Evolutionary conservation across 1,140 invertebrate genomes (phyloP), one percentile per base, ranked within the genome.

Genomic region (Brachionus manjavacas): DNA sequence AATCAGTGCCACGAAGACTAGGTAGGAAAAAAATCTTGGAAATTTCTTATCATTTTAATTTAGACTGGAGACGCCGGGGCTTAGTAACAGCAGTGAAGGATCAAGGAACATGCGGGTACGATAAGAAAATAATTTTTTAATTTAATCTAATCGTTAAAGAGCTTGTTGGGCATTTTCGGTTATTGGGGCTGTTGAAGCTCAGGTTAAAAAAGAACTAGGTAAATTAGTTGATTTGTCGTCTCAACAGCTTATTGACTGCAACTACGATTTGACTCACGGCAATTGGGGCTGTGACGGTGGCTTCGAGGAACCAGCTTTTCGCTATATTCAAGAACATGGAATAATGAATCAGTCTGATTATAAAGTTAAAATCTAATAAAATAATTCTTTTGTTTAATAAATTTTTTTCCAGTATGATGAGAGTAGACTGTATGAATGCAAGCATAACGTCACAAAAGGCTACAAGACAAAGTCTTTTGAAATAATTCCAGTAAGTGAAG

Each of bases 281-380:
- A 99, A 99, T 90, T 92, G 85, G 6, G 89, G 88, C 0, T 89
- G 89, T 84, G 35, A 86, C n/a, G 89, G 89, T 14, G 88, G 88
- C 64, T 80, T 88, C 4, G 88, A 89, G 88, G 88, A 89, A 68
- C 70, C 87, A 9, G 87, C 86, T 16, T 89, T 89, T 78, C 86
- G 68, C 4, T 89, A 89, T 85, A 87, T 89, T 84, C n/a, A 85
- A 23, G 23, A 84, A 28, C 16, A 49, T 39, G 28, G 55, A 55
- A 52, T 81, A 41, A 64, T 84, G 46, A 66, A 81, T 9, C 14
- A 46, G 20, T 49, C 43, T n/a, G 72, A 76, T 49, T 76, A 76
- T 25, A 46, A 46, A 25, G 72, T 76, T 2, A 23, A 35, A 35
- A 16, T 74, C 46, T 74, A 16, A 23, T 7, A 43, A 74, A 39